Evolutionary conservation across 2,113 vertebrate genomes (phyloP), one percentile per base, ranked within the genome.

Genomic region (Hemiscyllium ocellatum): DNA sequence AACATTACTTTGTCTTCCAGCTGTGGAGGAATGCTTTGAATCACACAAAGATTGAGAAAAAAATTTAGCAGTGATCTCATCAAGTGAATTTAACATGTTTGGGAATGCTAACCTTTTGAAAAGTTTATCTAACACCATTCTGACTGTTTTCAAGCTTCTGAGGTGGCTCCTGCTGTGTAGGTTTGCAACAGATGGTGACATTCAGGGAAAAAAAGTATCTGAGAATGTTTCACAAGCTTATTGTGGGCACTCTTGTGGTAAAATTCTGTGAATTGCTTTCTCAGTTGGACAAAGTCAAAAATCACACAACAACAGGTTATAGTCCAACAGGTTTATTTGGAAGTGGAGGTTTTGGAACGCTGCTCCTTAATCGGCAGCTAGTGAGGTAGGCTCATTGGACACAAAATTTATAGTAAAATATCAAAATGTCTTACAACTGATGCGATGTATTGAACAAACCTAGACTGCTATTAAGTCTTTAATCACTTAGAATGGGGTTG

Each of bases 181-280:
- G 29, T 61, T 91, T 91, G 56, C 29, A 91, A n/a, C 56, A 91
- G 87, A 65, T 91, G 56, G 87, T 91, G 87, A 91, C 15, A 65
- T 65, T 90, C 52, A 90, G 29, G 33, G 7, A 61, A 56, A 47
- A 61, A 76, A 61, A 90, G 87, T 61, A n/a, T 65, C 56, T 65
- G 29, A 65, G 7, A 66, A 68, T 37, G 61, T 15, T 91, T 10
- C 20, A 65, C 29, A 37, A 42, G 89, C 19, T 66, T n/a, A 37
- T 22, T 68, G 89, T 93, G 61, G 19, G 89, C 65, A 66, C 33
- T 7, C 89, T 93, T 20, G 17, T 66, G 89, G 19, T 93, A 61
- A 37, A 37, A 93, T 66, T 66, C 17, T 65, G 5, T 93, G 89
- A 65, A n/a, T 68, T 65, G 65, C 65, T 66, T 90, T 61, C 89